Percentiles rank a stretch among this genome's conserved stretches.
phyloP scores from a whole-genome alignment of 1,140 invertebrate genomes.

The Teleopsis dalmanni region DNA sequence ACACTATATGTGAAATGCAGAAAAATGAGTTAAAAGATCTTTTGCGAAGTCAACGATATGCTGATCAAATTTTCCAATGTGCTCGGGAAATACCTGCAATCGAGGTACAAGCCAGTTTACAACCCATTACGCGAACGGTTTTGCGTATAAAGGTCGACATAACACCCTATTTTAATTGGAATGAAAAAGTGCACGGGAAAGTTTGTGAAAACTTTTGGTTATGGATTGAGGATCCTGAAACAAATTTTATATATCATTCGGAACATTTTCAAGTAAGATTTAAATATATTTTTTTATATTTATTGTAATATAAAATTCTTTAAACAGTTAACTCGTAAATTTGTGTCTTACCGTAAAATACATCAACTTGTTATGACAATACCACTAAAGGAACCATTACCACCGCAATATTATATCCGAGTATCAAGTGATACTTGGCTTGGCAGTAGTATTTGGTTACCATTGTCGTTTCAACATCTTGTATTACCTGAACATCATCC shows the following conservation, averaged over 20 bases:
- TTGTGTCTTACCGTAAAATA: slow-evolving; percentile 60
- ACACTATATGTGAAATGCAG: slow-evolving; percentile 78
- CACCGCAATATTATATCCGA: slow-evolving; percentile 85
- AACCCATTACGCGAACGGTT: slow-evolving; percentile 92
- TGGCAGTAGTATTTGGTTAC: slow-evolving; percentile 62
- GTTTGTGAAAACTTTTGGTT: slow-evolving; percentile 90
- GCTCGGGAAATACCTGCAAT: slow-evolving; percentile 79
- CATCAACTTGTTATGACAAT: slow-evolving; percentile 93
- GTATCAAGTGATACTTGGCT: slow-evolving; percentile 88
- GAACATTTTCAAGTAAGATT: slow-evolving; percentile 68
- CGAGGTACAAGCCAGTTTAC: slow-evolving; percentile 73
- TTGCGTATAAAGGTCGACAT: slow-evolving; percentile 80
- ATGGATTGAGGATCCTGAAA: slow-evolving; percentile 94
- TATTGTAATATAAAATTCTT: not conserved
- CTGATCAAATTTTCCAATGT: slow-evolving; percentile 70
- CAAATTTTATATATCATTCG: slow-evolving; percentile 91
- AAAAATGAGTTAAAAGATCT: slow-evolving; percentile 75
- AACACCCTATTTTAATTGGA: slow-evolving; percentile 82
- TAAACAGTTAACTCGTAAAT: slow-evolving; percentile 67
- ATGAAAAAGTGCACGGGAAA: slow-evolving; percentile 81
- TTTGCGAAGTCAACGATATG: slow-evolving; percentile 70
- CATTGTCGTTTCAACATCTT: slow-evolving; percentile 81
- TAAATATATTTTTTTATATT: not conserved
- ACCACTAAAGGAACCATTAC: slow-evolving; percentile 84
- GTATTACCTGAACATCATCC: slow-evolving; percentile 89